Conservation (phyloP, 2,888 invertebrate genomes). For the Diploptera punctata region DNA sequence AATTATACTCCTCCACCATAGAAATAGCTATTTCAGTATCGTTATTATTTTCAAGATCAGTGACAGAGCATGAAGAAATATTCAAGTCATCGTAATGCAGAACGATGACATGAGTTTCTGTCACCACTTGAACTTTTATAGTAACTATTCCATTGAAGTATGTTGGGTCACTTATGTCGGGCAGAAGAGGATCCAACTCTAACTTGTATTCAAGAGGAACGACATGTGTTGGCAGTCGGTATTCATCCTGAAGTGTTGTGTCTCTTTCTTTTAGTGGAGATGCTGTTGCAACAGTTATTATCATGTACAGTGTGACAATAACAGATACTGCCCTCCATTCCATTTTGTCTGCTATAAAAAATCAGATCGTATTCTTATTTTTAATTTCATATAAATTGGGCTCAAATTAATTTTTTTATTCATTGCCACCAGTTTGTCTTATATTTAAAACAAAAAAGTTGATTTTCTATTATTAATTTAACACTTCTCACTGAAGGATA, state of each 20-base stretch:
- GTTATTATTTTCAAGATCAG: too few species aligned
- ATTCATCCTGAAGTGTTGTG: not conserved
- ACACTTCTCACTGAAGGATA: too few species aligned
- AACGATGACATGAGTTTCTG: constrained; percentile 57
- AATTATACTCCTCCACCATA: not conserved
- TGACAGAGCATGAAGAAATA: not conserved
- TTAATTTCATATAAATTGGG: too few species aligned
- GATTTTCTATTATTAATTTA: too few species aligned
- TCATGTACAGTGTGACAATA: too few species aligned
- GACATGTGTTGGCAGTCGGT: constrained; percentile 19
- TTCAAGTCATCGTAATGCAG: constrained; percentile 33
- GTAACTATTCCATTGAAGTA: constrained; percentile 10
- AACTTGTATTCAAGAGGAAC: constrained; percentile 24
- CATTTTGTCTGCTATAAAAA: too few species aligned
- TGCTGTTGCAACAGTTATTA: not conserved
- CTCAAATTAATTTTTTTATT: too few species aligned
- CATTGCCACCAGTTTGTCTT: too few species aligned
- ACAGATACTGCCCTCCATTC: too few species aligned
- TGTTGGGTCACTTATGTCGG: not conserved
- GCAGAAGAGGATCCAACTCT: constrained; percentile 1
- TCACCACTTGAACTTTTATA: constrained; percentile 60
- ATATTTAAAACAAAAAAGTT: too few species aligned
- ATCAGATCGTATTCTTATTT: too few species aligned
- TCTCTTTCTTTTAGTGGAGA: not conserved
- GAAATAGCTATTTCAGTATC: not conserved